These are phyloP conservation scores for Ericerus pela DNA, from an alignment of 1,140 invertebrate genomes.

Conservation along the genomic window DNA sequence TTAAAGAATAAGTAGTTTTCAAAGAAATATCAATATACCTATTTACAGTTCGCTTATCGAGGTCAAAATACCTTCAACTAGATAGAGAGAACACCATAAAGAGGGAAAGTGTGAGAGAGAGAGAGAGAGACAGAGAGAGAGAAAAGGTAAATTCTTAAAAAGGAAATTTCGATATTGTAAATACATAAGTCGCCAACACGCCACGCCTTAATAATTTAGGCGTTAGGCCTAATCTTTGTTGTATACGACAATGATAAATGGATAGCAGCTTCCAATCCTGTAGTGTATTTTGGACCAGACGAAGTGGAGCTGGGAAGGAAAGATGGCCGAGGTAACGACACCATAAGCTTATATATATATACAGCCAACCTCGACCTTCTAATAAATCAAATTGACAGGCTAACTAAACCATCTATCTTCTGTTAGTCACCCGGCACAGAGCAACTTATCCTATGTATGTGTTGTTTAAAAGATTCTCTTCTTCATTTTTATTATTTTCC, in stretches of 20 bases:
- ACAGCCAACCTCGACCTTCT: conserved; percentile 1
- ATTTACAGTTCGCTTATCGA: too few relatives aligned
- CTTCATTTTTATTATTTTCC: too few relatives aligned
- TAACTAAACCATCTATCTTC: conserved; percentile 6
- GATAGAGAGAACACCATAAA: too few relatives aligned
- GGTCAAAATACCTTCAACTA: too few relatives aligned
- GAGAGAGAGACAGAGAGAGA: not conserved
- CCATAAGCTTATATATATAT: too few relatives aligned
- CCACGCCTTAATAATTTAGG: conserved; percentile 11
- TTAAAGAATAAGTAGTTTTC: too few relatives aligned
- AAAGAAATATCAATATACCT: too few relatives aligned
- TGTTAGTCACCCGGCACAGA: not conserved
- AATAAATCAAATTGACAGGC: conserved; percentile 8
- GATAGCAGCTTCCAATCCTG: conserved; percentile 8
- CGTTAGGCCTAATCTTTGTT: conserved; percentile 7
- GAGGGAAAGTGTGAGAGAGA: not conserved
- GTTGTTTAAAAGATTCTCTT: too few relatives aligned
- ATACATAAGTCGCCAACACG: not conserved
- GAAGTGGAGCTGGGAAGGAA: not conserved
- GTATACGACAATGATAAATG: conserved; percentile 5
- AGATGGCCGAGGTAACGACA: not conserved
- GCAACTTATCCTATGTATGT: too few relatives aligned
- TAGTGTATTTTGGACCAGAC: conserved; percentile 4
- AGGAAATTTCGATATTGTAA: not conserved
- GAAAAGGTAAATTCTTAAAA: not conserved